Base-by-base conservation (phyloP, 35 echinoderm and acorn worm genomes). In the Nesometra sesokonis region DNA sequence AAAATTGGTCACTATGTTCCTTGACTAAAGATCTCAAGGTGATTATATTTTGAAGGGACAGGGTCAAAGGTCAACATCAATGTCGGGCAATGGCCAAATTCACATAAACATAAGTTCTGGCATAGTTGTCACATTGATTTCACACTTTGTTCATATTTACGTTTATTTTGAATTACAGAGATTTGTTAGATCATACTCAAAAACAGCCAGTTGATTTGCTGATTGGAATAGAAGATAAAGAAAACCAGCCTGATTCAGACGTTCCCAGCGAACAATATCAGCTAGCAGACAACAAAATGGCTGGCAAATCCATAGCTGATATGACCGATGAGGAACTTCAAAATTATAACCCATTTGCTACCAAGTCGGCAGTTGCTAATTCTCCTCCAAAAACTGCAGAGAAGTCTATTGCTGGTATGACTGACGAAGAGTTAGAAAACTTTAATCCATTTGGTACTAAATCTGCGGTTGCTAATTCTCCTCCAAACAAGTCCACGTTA, bases 391-490 rank as follows among this genome's bases (percentile, higher is more conserved):
- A 27, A 19, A 19, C 11, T 67, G 21, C 9, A 67, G 23, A 67
- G 2, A 67, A 67, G 23, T 67, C 52, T 67, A 43, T 84, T 34
- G 83, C 83, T 32, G 88, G 84, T 82, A 84, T 89, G 82, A 89
- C 88, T 11, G 88, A 89, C 37, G 88, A 89, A 29, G 88, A 89
- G 47, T 35, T 89, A 15, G 47, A 37, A 0, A 84, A 84, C 5
- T 78, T 89, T 82, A 46, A 89, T 79, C 88, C 88, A 29, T 92
- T 92, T n/a, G 86, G 81, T 38, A 38, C 86, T 0, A 84, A 85
- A 13, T 87, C 57, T 23, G 81, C 86, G 37, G 35, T 93, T 34
- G 57, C 88, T 35, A 90, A 93, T 77, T 90, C 92, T 30, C 92
- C 92, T 38, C 34, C 35, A 9, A 83, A 17, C 0, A 27, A 5